These are phyloP conservation scores for Polypterus senegalus DNA, from an alignment of 2,113 vertebrate genomes.

Conservation along the genomic window DNA sequence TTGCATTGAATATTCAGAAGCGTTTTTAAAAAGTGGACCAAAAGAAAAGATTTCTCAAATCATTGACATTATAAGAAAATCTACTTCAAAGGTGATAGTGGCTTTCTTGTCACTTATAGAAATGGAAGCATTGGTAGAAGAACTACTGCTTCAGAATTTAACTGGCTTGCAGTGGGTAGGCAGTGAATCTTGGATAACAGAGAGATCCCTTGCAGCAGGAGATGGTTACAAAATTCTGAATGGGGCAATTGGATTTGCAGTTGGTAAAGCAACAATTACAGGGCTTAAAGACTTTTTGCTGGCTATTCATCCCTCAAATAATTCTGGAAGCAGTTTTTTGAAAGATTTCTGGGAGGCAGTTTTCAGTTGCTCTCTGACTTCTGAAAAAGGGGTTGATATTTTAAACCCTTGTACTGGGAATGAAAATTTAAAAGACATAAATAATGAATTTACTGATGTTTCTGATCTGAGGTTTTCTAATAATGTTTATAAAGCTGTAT, in stretches of 20 bases:
- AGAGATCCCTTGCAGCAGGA: constrained; percentile 33
- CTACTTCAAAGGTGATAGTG: constrained; percentile 46
- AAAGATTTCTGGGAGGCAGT: constrained; percentile 44
- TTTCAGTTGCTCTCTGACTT: constrained; percentile 31
- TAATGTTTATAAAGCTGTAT: constrained; percentile 54
- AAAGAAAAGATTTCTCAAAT: constrained; percentile 36
- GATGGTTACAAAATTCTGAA: constrained; percentile 43
- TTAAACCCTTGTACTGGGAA: constrained; percentile 31
- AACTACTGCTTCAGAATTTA: constrained; percentile 47
- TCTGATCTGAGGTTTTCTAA: constrained; percentile 46
- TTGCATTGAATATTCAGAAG: constrained; percentile 50
- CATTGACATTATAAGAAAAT: constrained; percentile 44
- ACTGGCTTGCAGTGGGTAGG: constrained; percentile 58
- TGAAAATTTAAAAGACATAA: constrained; percentile 32
- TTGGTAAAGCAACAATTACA: constrained; percentile 45
- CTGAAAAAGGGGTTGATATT: neutral
- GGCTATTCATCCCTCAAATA: constrained; percentile 30
- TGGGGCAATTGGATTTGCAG: constrained; percentile 45
- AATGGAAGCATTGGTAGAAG: constrained; percentile 47
- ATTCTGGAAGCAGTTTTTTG: constrained; percentile 31
- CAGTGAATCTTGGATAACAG: constrained; percentile 52
- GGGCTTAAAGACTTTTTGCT: constrained; percentile 36
- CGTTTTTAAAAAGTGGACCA: constrained; percentile 39
- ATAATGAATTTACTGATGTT: constrained; percentile 45
- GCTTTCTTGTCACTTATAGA: constrained; percentile 50